Base-by-base conservation (phyloP, 2,888 invertebrate species). In the Agelastica alni region DNA sequence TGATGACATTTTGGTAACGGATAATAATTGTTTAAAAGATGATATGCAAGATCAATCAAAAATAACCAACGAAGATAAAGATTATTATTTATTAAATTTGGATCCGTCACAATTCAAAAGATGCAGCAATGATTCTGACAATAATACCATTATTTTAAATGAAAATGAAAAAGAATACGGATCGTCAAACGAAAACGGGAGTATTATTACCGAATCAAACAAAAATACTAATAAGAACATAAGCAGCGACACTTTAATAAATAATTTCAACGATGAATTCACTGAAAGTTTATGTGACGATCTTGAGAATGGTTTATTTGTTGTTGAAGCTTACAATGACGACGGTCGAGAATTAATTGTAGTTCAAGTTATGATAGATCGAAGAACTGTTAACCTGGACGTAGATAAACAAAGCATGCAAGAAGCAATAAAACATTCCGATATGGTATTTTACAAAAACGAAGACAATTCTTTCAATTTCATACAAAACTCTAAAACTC, bases 271-370 rank as follows among this genome's bases (percentile, higher is more conserved):
- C 2, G 63, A 65, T 30, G 58, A 51, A 6, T 61, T 65, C 32
- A 56, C 53, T 4, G 63, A 61, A 48, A 59, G 51, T 10, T 37
- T 65, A 9, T 46, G 46, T 4, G 64, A 67, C 13, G 63, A 63
- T 18, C 41, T 66, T 2, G 62, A 66, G 45, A 54, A 54, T 4
- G 65, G 64, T 4, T 32, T 62, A 3, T 51, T 58, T 43, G 63
- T 70, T 37, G 58, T 70, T 3, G 74, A 74, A 65, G 66, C 73
- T 9, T 73, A 68, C 49, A 74, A 74, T 36, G 61, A 61, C 18
- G 63, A 64, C 9, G 71, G 68, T 7, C 59, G 63, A 16, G 74
- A 73, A 63, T 58, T 73, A 13, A 56, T 72, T 3, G 58, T 68
- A 44, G 64, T 63, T 6, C 60, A 57, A 20, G 56, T 68, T n/a